These are phyloP conservation scores for Karalla daura DNA, from an alignment of 2,797 vertebrate genomes.

Conservation along the genomic window DNA sequence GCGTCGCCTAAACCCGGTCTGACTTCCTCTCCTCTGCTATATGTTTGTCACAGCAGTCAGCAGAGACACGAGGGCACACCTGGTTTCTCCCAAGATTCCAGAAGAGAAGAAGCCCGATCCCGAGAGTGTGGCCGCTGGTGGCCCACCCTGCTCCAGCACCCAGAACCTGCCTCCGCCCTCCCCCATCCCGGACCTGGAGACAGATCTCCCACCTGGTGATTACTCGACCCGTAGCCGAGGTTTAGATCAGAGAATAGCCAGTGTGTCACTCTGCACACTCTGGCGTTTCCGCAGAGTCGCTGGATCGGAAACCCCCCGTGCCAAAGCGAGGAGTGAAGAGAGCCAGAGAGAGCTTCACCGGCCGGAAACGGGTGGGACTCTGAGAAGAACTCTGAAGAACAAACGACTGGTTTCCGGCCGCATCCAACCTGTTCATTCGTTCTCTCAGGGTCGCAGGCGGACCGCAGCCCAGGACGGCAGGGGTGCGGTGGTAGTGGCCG, in stretches of 20 bases:
- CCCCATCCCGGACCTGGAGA: conserved; percentile 90
- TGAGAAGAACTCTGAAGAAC: too few species aligned
- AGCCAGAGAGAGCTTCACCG: conserved; percentile 51
- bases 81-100: conserved; percentile 82
- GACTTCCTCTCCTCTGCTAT: too few species aligned
- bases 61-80: conserved; percentile 86
- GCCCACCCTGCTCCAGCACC: conserved; percentile 52
- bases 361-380: conserved; percentile 67
- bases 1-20: too few species aligned
- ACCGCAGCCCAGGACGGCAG: conserved; percentile 66
- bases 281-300: conserved; percentile 30
- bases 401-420: too few species aligned
- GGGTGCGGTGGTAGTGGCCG: conserved; percentile 1
- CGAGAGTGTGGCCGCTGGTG: neutral
- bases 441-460: conserved; percentile 91
- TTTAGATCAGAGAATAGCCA: too few species aligned
- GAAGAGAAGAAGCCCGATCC: conserved; percentile 82
- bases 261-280: neutral
- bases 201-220: conserved; percentile 91
- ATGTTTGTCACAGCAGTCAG: conserved; percentile 87
- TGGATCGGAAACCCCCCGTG: conserved; percentile 30
- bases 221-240: too few species aligned
- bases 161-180: conserved; percentile 52
- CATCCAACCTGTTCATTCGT: too few species aligned
- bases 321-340: conserved; percentile 72